These are phyloP conservation scores for Byasa hedistus DNA, from an alignment of 2,888 invertebrate genomes.

Conservation along the genomic window DNA sequence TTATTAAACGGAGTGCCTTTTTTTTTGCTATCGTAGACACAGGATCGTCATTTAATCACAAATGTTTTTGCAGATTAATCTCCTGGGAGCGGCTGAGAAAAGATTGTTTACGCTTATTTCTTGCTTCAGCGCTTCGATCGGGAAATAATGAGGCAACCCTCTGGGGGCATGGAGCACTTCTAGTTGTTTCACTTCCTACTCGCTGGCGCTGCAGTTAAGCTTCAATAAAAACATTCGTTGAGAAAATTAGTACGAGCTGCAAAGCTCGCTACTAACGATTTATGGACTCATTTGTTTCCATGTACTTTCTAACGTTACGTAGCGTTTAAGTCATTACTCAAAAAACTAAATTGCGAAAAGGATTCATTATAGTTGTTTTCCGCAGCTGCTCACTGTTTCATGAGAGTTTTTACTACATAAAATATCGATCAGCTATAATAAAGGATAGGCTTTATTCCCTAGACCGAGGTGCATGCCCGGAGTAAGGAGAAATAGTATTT, in stretches of 20 bases:
- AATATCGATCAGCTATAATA: background rate
- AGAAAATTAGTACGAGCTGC: conserved; percentile 17
- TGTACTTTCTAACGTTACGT: conserved; percentile 23
- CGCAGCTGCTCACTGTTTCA: background rate
- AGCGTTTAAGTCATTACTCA: conserved; percentile 16
- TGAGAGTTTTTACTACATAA: background rate
- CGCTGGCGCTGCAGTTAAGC: conserved; percentile 35
- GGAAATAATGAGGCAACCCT: conserved; percentile 45
- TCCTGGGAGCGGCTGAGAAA: conserved; percentile 20
- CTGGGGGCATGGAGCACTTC: conserved; percentile 37
- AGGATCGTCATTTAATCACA: conserved; percentile 14
- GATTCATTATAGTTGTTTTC: conserved; percentile 17
- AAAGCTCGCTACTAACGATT: conserved; percentile 14
- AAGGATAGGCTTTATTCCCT: background rate
- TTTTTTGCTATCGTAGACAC: background rate
- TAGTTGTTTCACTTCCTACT: conserved; percentile 33
- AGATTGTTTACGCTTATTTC: conserved; percentile 44
- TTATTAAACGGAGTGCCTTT: background rate
- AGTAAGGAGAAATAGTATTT: too few species aligned
- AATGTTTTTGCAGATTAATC: conserved; percentile 26
- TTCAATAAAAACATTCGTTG: conserved; percentile 40
- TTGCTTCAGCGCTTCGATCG: conserved; percentile 47
- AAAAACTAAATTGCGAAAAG: conserved; percentile 16
- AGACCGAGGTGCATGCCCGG: too few species aligned
- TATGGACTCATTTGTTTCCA: conserved; percentile 25